Percentiles rank a stretch among this genome's conserved stretches.
These are phyloP conservation scores for Drosophila kurseongensis DNA, from an alignment of 1,140 invertebrate species.

Conservation along the genomic window DNA sequence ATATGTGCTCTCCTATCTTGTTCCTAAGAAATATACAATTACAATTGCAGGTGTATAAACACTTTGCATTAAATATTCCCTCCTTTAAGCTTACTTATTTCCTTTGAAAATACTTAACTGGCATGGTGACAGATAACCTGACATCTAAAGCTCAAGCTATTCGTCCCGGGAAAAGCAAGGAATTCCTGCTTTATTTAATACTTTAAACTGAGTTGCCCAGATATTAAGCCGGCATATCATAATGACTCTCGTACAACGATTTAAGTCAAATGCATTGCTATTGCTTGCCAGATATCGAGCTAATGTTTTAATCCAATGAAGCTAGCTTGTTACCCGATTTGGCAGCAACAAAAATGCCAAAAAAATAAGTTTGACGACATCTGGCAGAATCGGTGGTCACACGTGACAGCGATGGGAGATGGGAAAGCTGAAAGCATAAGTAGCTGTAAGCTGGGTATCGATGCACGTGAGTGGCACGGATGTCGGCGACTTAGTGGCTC, in stretches of 20 bases:
- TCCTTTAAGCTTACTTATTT: not conserved
- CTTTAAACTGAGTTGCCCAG: not conserved
- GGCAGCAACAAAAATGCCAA: slow-evolving; percentile 30
- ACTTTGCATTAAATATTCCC: not conserved
- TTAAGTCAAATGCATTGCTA: slow-evolving; percentile 3
- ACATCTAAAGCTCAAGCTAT: not conserved
- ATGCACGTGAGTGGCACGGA: slow-evolving; percentile 59
- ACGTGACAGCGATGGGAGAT: slow-evolving; percentile 28
- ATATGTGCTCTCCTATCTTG: no score
- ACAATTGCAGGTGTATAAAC: not conserved
- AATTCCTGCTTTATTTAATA: not conserved
- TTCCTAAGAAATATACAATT: no score
- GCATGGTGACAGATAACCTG: slow-evolving; percentile 3
- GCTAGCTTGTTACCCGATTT: slow-evolving; percentile 3
- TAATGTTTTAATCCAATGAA: slow-evolving; percentile 27
- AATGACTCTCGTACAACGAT: not conserved
- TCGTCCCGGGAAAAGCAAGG: not conserved
- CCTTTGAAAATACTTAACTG: slow-evolving; percentile 4
- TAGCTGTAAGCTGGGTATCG: slow-evolving; percentile 55
- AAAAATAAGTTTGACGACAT: slow-evolving; percentile 34
- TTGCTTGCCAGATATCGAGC: slow-evolving; percentile 2
- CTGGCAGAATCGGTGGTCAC: slow-evolving; percentile 21
- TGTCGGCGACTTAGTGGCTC: slow-evolving; percentile 56
- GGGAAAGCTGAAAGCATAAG: slow-evolving; percentile 30
- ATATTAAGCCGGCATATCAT: not conserved